A percentile compares a stretch with the other conserved stretches of the same genome.
Conservation (phyloP, 2,888 invertebrate genomes). For the Pristionchus maxplancki region DNA sequence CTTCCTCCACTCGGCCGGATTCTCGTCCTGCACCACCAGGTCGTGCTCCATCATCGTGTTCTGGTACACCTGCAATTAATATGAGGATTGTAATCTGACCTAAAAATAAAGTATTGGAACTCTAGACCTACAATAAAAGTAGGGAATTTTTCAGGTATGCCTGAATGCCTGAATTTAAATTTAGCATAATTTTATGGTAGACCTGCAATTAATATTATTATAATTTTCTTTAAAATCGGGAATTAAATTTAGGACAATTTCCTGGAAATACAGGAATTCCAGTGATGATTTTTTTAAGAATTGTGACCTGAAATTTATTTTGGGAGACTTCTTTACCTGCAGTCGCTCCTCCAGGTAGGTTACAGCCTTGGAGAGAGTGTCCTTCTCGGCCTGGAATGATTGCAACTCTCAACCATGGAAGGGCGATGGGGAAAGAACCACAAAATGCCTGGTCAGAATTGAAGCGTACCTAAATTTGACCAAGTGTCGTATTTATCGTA, state of each 20-base stretch:
- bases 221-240: too few species aligned
- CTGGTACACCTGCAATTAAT: conserved; percentile 63
- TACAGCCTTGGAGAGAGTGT: conserved; percentile 67
- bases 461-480: too few species aligned
- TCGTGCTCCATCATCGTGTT: conserved; percentile 73
- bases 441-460: too few species aligned
- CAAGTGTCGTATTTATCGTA: too few species aligned
- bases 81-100: not conserved
- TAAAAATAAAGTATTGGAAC: not conserved
- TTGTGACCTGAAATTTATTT: not conserved
- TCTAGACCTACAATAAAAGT: not conserved
- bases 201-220: too few species aligned
- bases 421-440: too few species aligned
- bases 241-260: too few species aligned
- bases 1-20: conserved; percentile 67
- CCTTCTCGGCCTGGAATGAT: conserved; percentile 59
- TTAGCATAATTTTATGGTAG: too few species aligned
- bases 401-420: too few species aligned
- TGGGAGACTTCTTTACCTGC: conserved; percentile 53
- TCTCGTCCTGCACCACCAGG: conserved; percentile 71
- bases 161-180: too few species aligned
- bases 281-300: not conserved
- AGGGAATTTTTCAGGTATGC: too few species aligned
- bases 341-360: conserved; percentile 73
- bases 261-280: too few species aligned